Base-by-base conservation (phyloP, 1,140 invertebrate species). In the Lepeophtheirus salmonis region DNA sequence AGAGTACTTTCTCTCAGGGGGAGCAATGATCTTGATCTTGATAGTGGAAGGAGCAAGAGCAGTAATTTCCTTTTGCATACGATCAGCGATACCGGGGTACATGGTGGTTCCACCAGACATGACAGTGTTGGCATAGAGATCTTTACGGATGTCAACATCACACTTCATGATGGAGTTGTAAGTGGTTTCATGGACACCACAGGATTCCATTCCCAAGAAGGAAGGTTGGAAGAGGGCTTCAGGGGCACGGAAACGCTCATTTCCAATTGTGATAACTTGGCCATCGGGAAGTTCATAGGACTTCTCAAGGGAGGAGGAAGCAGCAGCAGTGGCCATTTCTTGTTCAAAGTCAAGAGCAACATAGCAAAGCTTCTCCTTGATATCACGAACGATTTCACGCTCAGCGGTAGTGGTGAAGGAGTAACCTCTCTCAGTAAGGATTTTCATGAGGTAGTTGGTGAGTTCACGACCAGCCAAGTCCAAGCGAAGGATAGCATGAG, bases 361-460 rank as follows among this genome's bases (percentile, higher is more conserved):
- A 74, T 89, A 89, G 78, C 86, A 89, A 51, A 89, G 78, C 72
- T 89, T 89, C 71, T 89, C 86, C 77, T 89, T 91, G 77, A 92
- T 90, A 76, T 94, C 89, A 72, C 89, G 81, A 25, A 92, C 89
- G 69, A 94, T 94, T 82, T 94, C 89, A 74, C 88, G 78, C 74
- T 94, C 89, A 73, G 89, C 89, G 56, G 86, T 92, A 71, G 90
- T 95, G 67, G 88, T 92, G 82, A 95, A 95, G 12, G 85, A 88
- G 78, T 95, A 95, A 66, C 89, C 90, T 71, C 90, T 79, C 77
- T 95, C 89, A 66, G 87, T 91, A 64, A 94, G 78, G 79, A 95
- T 92, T 78, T 89, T 89, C 86, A 90, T 92, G 72, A 87, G 81
- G 79, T 89, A 94, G 77, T 88, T 89, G 69, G 90, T 95, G 68